Evolutionary conservation across 2,888 invertebrate species (phyloP).

Genomic region (Euclidia mi): DNA sequence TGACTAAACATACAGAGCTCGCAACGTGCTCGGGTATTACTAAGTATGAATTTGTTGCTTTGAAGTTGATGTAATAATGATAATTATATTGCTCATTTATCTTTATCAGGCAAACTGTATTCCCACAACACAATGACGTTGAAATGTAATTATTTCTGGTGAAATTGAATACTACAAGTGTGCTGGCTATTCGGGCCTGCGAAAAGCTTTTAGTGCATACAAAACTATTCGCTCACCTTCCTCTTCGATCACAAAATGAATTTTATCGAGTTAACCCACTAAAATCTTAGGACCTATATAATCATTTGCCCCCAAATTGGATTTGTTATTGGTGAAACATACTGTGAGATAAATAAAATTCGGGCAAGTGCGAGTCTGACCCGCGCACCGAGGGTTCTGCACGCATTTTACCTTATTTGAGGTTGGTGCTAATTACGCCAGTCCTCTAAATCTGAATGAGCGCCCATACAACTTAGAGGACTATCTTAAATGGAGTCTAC

Average conservation of each 20-base stretch:
- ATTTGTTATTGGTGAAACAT: constrained; percentile 45
- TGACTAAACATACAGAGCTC: too few relatives aligned
- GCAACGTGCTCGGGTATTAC: too few relatives aligned
- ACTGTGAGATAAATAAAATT: neutral
- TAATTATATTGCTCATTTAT: constrained; percentile 21
- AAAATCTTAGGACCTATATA: constrained; percentile 72
- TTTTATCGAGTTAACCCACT: constrained; percentile 75
- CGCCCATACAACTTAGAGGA: too few relatives aligned
- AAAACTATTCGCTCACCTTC: constrained; percentile 73
- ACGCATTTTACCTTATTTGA: too few relatives aligned
- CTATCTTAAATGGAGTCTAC: too few relatives aligned
- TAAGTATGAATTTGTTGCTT: constrained; percentile 2
- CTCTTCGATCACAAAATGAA: constrained; percentile 70
- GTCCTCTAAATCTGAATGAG: too few relatives aligned
- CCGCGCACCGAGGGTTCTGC: too few relatives aligned
- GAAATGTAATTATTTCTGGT: constrained; percentile 67
- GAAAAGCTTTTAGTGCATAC: constrained; percentile 77
- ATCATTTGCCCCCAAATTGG: constrained; percentile 68
- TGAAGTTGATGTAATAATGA: constrained; percentile 16
- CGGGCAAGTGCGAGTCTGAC: too few relatives aligned
- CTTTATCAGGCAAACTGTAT: constrained; percentile 13
- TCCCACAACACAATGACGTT: constrained; percentile 10
- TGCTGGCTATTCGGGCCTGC: constrained; percentile 62
- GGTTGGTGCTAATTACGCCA: too few relatives aligned
- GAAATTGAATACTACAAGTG: constrained; percentile 69